phyloP scores from a whole-genome alignment of 2,888 invertebrate species.

The Mesochorus sp. region DNA sequence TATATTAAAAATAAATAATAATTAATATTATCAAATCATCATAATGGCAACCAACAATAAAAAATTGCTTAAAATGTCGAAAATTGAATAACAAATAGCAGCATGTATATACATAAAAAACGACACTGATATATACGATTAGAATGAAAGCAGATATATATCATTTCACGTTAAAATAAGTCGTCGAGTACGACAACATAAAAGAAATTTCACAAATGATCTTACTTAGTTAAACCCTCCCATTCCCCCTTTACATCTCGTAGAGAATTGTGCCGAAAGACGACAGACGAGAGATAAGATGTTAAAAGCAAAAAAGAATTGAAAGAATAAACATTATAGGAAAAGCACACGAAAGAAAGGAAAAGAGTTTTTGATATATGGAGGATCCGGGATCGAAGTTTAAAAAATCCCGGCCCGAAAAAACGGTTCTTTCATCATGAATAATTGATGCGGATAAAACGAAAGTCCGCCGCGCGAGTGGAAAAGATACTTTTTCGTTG shows the following conservation, averaged over 20 bases:
- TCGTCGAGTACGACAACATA: not conserved
- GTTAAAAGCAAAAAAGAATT: not conserved
- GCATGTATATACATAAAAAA: not conserved
- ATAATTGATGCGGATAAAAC: conserved; percentile 63
- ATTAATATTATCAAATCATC: no score
- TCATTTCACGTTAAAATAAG: conserved; percentile 15
- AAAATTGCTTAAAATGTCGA: no score
- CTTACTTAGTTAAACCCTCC: not conserved
- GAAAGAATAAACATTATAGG: conserved; percentile 20
- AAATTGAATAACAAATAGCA: no score
- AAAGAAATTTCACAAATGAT: conserved; percentile 8
- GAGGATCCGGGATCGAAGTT: conserved; percentile 43
- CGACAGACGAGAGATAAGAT: conserved; percentile 20
- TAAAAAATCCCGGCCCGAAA: conserved; percentile 48
- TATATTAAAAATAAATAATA: no score
- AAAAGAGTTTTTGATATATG: conserved; percentile 2
- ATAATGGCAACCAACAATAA: no score
- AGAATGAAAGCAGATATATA: not conserved
- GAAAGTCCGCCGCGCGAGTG: conserved; percentile 40
- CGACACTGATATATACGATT: not conserved
- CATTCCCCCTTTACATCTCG: not conserved
- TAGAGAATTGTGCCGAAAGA: conserved; percentile 13
- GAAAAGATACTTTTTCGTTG: conserved; percentile 41
- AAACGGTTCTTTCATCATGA: conserved; percentile 58
- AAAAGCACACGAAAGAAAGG: not conserved